Evolutionary conservation across 2,888 invertebrate species (phyloP), one percentile per base, ranked within the genome.

Genomic region (Herminia tarsipennalis): DNA sequence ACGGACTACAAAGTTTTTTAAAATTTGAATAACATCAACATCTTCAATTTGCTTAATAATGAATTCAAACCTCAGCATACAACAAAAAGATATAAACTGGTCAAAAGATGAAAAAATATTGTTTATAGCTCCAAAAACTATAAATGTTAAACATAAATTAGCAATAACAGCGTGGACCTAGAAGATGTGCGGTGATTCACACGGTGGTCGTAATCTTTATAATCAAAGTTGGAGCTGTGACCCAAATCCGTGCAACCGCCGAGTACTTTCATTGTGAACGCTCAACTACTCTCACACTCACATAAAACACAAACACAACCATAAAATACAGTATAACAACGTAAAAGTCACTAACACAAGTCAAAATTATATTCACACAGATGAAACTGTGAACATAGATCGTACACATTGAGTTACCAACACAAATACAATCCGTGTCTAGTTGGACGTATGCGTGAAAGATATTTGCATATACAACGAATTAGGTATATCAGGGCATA

Each of bases 201-300:
- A 87, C 85, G 82, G 73, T 69, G 68, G 70, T 82, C 76, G 81
- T 88, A 89, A 90, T 91, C 88, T 88, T 86, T 85, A 83, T 87
- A 88, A 91, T 90, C 89, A 89, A 87, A 89, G 86, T 88, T 87
- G 81, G 82, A 69, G 79, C 86, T 88, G 78, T 90, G 90, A 91
- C 90, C 90, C 81, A 90, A 90, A 89, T 91, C 87, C 85, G 72
- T 78, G 87, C 88, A 88, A 88, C 86, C 80, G 81, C 76, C 83
- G 78, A 82, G 86, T 89, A 88, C 90, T 89, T 89, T 90, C 89
- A 89, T 90, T 91, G 90, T 89, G 85, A 86, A 86, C 83, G 83
- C 82, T 83, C 76, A 80, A 83, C 76, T 77, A 78, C 76, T 66
- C 81, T 66, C 76, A 76, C 80, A 83, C 75, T 66, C 44, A 55